phyloP scores from a whole-genome alignment of 1,140 invertebrate species.

The Heliconius congener region DNA sequence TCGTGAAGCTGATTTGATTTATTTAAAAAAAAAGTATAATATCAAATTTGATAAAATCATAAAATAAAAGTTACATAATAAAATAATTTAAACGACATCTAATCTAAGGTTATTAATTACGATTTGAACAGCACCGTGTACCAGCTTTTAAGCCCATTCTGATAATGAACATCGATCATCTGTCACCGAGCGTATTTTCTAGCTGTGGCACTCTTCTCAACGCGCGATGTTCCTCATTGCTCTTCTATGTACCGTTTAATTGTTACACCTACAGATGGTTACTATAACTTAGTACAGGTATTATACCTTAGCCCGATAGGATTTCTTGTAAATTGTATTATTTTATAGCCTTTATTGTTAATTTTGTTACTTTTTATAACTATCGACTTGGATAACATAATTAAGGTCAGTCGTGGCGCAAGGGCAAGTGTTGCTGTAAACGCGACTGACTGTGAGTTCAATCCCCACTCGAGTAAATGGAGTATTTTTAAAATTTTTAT shows the following conservation, averaged over 20 bases:
- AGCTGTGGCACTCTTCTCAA: slow-evolving; percentile 48
- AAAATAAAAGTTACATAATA: background rate
- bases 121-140: slow-evolving; percentile 32
- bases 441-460: no score
- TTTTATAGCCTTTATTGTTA: no score
- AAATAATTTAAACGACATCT: background rate
- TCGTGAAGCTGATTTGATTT: no score
- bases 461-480: no score
- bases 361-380: no score
- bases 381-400: no score
- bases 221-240: slow-evolving; percentile 38
- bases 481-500: no score
- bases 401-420: no score
- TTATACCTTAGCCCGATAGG: no score
- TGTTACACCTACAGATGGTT: slow-evolving; percentile 25
- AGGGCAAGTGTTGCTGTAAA: no score
- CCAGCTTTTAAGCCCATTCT: slow-evolving; percentile 36
- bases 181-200: slow-evolving; percentile 57
- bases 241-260: slow-evolving; percentile 40
- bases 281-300: background rate
- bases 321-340: no score
- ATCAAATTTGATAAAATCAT: background rate
- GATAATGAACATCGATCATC: slow-evolving; percentile 61
- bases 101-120: slow-evolving; percentile 31
- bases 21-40: background rate